Base-by-base conservation (phyloP, 2,113 vertebrate species). In the Nerophis lumbriciformis region DNA sequence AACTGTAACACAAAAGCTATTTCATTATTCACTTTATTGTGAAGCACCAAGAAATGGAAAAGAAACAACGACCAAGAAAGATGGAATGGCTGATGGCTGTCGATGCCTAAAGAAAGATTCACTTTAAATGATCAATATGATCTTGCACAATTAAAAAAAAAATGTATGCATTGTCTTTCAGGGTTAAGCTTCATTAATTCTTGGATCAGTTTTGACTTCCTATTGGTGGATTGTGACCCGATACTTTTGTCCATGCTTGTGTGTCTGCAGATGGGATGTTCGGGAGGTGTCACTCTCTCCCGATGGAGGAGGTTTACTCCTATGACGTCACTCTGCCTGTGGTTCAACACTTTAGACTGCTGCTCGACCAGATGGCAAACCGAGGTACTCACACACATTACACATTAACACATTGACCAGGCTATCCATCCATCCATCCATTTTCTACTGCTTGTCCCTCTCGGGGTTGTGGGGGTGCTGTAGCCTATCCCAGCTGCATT, bases 211-310 rank as follows among this genome's bases (percentile, higher is more conserved):
- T 44, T 57, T 42, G 5, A 19, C 4, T 13, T 44, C 3, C 6
- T 44, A 6, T 7, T 39, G 9, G 14, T 37, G 53, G 53, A n/a
- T 4, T 2, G 14, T 11, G 16, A 44, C 55, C 39, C n/a, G 21
- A 21, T 45, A 57, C 55, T 44, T 16, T 21, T 57, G 37, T 57
- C 16, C 6, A 0, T 57, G 39, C 63, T 35, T 68, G 14, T 73
- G 53, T 69, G 67, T 78, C 64, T 75, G 51, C 90, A 99, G 96
- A 99, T 72, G 94, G 92, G 42, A 85, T 94, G 87, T 95, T 99
- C 54, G 95, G 95, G 83, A 93, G 88, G 81, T 99, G 96, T 84
- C 91, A 93, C 87, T 83, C 73, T 72, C 55, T 88, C 45, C 93
- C 93, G 0, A 82, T 81, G 67, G 65, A 76, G 82, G 93, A 93